These are phyloP conservation scores for Vulpes vulpes DNA, from an alignment of 2,113 vertebrate species.

Conservation along the genomic window DNA sequence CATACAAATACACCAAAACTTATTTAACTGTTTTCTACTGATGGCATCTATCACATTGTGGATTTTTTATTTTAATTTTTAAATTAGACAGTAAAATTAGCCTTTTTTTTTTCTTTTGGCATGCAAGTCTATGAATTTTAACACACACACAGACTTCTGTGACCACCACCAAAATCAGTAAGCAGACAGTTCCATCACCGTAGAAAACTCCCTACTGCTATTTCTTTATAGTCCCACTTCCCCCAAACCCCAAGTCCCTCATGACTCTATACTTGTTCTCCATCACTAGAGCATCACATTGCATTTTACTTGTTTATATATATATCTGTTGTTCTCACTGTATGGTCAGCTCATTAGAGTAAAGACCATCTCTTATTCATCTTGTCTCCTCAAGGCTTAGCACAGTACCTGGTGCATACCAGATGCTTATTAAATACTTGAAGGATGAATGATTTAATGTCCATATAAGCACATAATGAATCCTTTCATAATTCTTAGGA, in stretches of 20 bases:
- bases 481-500: constrained; percentile 31
- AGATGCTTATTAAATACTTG: constrained; percentile 31
- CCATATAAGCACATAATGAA: constrained; percentile 1
- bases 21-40: background rate
- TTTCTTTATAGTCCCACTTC: background rate
- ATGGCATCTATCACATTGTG: background rate
- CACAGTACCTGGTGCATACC: background rate
- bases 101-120: background rate
- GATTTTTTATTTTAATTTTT: constrained; percentile 25
- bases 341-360: background rate
- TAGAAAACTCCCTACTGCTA: background rate
- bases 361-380: background rate
- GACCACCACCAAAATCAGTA: background rate
- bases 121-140: constrained; percentile 1
- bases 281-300: background rate
- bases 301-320: background rate
- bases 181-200: background rate
- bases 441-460: constrained; percentile 27
- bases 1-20: background rate
- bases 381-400: background rate
- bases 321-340: background rate
- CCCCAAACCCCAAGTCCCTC: background rate
- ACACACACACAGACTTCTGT: background rate
- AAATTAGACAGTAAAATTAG: background rate
- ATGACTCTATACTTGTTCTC: background rate